Evolutionary conservation across 2,113 vertebrate species (phyloP), one percentile per base, ranked within the genome.

Genomic region (Periophthalmus modestus): DNA sequence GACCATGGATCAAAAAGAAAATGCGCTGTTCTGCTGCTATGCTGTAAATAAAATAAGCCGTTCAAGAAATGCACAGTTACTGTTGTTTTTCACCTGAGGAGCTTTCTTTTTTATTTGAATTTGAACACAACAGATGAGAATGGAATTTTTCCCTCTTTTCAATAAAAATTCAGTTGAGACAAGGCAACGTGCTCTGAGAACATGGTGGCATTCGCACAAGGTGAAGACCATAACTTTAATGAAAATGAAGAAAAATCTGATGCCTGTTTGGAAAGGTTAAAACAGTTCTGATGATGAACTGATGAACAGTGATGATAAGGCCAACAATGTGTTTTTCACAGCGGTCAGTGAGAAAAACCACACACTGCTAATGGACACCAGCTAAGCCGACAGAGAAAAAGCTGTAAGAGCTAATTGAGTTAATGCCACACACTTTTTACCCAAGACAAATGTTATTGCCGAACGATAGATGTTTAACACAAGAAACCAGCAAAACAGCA

Each of bases 391-490:
- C 48, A 16, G 13, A 52, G 48, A 78, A 73, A 50, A 73, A 39
- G 34, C 11, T 66, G 7, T 10, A 24, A n/a, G 65, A 78, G 55
- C 5, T 73, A 57, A 33, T 65, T 4, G 71, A 73, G 0, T n/a
- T 66, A 15, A 7, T 71, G 16, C 9, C 0, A 12, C 7, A 16
- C 68, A 78, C 2, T 72, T 28, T 66, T 61, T 71, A 13, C 66
- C n/a, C 0, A 74, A 73, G 48, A 73, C 33, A 10, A 73, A 57
- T 9, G 69, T 55, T 1, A 70, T 55, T 46, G 58, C 68, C 1
- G 48, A 76, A 14, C 71, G 59, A 23, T 61, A 67, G 68, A 80
- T 66, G 52, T 75, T 75, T 33, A 66, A 61, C n/a, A 16, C n/a
- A 2, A 75, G 68, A 16, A 75, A 70, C 15, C 50, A 80, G 23